Percentiles rank a stretch among this genome's conserved stretches.
Conservation (phyloP, 2,797 vertebrate species). For the Choloepus didactylus region DNA sequence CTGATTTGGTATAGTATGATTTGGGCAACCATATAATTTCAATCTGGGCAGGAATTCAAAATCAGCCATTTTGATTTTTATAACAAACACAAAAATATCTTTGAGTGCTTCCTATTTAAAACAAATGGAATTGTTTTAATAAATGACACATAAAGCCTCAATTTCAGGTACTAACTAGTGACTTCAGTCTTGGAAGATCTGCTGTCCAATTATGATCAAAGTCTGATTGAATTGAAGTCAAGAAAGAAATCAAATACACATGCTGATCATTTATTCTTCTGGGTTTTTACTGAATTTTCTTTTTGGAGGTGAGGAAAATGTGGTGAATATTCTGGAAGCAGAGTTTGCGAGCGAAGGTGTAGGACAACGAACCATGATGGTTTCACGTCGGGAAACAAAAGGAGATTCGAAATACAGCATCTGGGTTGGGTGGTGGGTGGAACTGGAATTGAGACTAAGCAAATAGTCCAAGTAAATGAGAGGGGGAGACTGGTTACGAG, state of each 20-base stretch:
- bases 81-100: background rate
- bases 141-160: background rate
- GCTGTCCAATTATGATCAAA: background rate
- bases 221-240: background rate
- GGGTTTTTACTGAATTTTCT: background rate
- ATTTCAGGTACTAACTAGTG: background rate
- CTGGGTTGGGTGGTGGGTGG: background rate
- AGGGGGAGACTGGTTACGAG: background rate
- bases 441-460: background rate
- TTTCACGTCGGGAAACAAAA: background rate
- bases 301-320: background rate
- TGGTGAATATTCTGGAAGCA: background rate
- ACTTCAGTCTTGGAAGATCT: background rate
- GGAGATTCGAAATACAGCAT: background rate
- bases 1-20: background rate
- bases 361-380: background rate
- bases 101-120: constrained; percentile 18
- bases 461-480: background rate
- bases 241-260: background rate
- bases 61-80: constrained; percentile 9
- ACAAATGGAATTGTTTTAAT: background rate
- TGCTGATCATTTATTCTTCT: background rate
- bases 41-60: background rate
- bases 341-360: background rate
- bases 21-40: background rate